A percentile compares a stretch with the other conserved stretches of the same genome.
Evolutionary conservation across 2,888 invertebrate genomes (phyloP).

Genomic region (Cordilura impudica): DNA sequence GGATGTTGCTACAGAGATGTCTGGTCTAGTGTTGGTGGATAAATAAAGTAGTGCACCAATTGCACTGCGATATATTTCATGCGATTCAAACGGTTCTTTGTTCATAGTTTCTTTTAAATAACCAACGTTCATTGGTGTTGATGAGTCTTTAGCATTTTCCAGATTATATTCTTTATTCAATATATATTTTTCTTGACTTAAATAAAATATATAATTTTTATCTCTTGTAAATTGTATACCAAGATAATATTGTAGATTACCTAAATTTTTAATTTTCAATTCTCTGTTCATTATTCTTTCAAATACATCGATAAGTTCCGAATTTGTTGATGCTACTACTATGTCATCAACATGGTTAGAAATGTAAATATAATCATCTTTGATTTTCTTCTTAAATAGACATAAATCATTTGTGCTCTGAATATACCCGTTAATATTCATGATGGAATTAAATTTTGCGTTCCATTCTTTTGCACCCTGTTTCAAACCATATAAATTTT

Average conservation of each 20-base stretch:
- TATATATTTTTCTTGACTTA: constrained; percentile 20
- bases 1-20: constrained; percentile 9
- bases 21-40: constrained; percentile 4
- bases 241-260: constrained; percentile 1
- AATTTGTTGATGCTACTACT: constrained; percentile 9
- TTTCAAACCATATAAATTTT: constrained; percentile 46
- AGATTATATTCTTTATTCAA: constrained; percentile 12
- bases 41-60: constrained; percentile 17
- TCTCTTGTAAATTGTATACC: constrained; percentile 4
- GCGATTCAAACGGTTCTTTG: not conserved
- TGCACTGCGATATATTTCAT: constrained; percentile 28
- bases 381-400: constrained; percentile 26
- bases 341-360: constrained; percentile 54
- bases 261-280: constrained; percentile 11
- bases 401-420: constrained; percentile 48
- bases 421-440: not conserved
- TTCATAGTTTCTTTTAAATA: not conserved
- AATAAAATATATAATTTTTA: not conserved
- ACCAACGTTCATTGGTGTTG: constrained; percentile 13
- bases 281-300: not conserved
- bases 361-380: constrained; percentile 19
- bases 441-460: not conserved
- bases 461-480: constrained; percentile 36
- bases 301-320: not conserved
- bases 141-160: constrained; percentile 5